Evolutionary conservation across 2,888 invertebrate genomes (phyloP).

Genomic region (Pemphredon lugubris): DNA sequence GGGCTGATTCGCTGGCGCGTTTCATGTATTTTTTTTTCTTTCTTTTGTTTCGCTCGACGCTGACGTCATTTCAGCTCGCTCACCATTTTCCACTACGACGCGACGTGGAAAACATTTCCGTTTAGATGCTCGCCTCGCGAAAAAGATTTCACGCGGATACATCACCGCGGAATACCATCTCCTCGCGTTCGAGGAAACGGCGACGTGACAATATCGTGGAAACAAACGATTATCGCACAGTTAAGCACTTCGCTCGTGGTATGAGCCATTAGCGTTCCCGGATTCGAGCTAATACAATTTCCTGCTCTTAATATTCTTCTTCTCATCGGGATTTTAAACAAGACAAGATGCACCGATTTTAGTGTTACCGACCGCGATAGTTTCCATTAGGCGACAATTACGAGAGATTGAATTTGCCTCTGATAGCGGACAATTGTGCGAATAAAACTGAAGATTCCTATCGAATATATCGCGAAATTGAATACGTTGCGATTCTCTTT

Average conservation of each 20-base stretch:
- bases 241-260: constrained; percentile 45
- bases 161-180: constrained; percentile 38
- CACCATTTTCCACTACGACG: constrained; percentile 28
- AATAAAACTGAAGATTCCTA: too few species aligned
- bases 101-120: constrained; percentile 38
- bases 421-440: too few species aligned
- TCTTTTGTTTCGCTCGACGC: constrained; percentile 1
- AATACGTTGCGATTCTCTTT: too few species aligned
- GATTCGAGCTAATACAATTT: not conserved
- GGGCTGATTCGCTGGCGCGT: too few species aligned
- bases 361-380: too few species aligned
- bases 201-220: constrained; percentile 40
- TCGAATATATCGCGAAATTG: too few species aligned
- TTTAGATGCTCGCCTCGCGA: constrained; percentile 55
- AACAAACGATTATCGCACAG: constrained; percentile 40
- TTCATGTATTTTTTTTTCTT: constrained; percentile 33
- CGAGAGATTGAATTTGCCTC: too few species aligned
- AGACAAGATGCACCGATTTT: too few species aligned
- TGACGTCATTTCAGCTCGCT: constrained; percentile 42
- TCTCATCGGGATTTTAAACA: too few species aligned
- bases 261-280: constrained; percentile 44
- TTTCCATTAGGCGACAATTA: too few species aligned
- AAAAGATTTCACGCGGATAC: constrained; percentile 49
- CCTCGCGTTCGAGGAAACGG: constrained; percentile 39
- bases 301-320: too few species aligned